Percentiles rank a stretch among this genome's conserved stretches.
phyloP scores from a whole-genome alignment of 1,140 invertebrate genomes.

The Drosophila malerkotliana region DNA sequence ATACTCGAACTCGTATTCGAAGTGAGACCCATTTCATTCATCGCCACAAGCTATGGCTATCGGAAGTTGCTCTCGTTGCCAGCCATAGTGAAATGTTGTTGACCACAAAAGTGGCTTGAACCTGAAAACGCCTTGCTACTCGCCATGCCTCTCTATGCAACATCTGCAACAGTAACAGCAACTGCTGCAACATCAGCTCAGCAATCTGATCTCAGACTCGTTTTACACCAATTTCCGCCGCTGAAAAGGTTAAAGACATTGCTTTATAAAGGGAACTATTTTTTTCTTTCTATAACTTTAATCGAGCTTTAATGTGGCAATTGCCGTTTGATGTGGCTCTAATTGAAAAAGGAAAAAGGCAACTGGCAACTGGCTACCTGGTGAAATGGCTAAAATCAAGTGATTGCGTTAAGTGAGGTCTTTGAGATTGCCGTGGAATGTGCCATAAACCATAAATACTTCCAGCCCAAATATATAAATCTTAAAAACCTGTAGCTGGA shows the following conservation, averaged over 20 bases:
- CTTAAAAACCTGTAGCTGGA: slow-evolving; percentile 33
- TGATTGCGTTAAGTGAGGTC: slow-evolving; percentile 23
- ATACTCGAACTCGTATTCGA: slow-evolving; percentile 4
- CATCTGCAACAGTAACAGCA: slow-evolving; percentile 28
- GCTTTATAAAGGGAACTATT: slow-evolving; percentile 44
- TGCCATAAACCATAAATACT: slow-evolving; percentile 15
- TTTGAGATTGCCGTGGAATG: slow-evolving; percentile 31
- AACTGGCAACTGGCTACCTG: neutral
- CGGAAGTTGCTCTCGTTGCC: slow-evolving; percentile 30
- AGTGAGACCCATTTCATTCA: slow-evolving; percentile 42
- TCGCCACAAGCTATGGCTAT: slow-evolving; percentile 47
- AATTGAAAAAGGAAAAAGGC: slow-evolving; percentile 73
- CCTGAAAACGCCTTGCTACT: slow-evolving; percentile 73
- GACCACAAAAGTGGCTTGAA: slow-evolving; percentile 68
- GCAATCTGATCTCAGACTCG: slow-evolving; percentile 54
- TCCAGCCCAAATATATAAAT: slow-evolving; percentile 28
- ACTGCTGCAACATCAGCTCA: slow-evolving; percentile 11
- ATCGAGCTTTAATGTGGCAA: slow-evolving; percentile 76
- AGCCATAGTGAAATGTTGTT: slow-evolving; percentile 46
- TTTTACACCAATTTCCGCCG: slow-evolving; percentile 78
- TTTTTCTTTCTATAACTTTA: slow-evolving; percentile 63
- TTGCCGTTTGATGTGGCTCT: slow-evolving; percentile 64
- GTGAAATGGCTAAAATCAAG: slow-evolving; percentile 44
- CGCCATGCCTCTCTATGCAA: slow-evolving; percentile 55
- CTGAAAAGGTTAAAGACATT: slow-evolving; percentile 74